These are phyloP conservation scores for Taeniopygia guttata DNA, from an alignment of 2,797 vertebrate genomes.

Conservation along the genomic window DNA sequence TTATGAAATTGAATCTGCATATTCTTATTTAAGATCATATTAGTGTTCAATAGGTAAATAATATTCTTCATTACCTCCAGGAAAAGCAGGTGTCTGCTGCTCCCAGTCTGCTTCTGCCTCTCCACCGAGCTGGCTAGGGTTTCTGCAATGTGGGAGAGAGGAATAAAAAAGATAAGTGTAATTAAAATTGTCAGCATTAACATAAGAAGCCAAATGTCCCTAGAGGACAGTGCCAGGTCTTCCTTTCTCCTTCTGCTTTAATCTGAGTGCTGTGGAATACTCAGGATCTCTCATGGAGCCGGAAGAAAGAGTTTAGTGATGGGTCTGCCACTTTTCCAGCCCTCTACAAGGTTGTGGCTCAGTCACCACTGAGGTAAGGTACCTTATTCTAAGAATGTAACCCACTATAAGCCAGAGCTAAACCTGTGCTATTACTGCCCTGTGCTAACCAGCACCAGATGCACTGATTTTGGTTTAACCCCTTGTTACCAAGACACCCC, in stretches of 20 bases:
- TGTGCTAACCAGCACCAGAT: neutral
- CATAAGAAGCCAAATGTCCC: neutral
- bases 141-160: neutral
- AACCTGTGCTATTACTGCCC: fast-evolving
- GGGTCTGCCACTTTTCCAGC: neutral
- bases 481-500: neutral
- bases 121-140: fast-evolving
- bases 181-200: neutral
- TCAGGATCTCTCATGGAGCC: neutral
- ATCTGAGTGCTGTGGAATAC: neutral
- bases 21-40: neutral
- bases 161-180: neutral
- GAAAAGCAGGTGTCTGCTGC: neutral
- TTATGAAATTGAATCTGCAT: slow-evolving; percentile 25
- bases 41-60: neutral
- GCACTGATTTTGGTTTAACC: neutral
- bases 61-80: neutral
- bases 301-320: neutral
- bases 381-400: neutral
- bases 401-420: neutral
- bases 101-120: neutral
- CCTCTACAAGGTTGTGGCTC: neutral
- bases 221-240: neutral
- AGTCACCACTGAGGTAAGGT: neutral
- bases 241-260: neutral